Evolutionary conservation across 2,888 invertebrate species (phyloP).

Genomic region (Drosophila putrida): DNA sequence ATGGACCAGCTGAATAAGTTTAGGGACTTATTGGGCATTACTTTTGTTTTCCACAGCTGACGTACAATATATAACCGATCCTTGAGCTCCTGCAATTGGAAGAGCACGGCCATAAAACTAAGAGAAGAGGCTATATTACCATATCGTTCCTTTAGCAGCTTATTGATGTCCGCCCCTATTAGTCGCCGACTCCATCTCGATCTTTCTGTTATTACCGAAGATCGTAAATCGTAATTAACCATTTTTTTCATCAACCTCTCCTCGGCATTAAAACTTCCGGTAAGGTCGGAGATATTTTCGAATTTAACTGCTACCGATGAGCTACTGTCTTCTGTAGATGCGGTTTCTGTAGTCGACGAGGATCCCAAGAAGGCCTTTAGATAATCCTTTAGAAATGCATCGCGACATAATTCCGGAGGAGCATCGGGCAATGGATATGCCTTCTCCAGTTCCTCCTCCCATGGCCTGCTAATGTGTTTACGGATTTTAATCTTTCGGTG

Average conservation of each 20-base stretch:
- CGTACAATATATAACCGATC: conserved; percentile 15
- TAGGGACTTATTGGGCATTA: background rate
- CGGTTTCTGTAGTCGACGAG: background rate
- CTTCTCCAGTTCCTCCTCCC: background rate
- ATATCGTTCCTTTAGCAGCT: conserved; percentile 40
- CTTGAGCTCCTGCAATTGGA: conserved; percentile 38
- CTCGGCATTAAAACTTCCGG: background rate
- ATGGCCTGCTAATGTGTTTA: background rate
- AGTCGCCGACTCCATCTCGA: no score
- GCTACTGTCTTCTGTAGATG: background rate
- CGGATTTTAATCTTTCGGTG: background rate
- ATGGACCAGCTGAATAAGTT: conserved; percentile 59
- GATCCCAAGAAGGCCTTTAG: background rate
- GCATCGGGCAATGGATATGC: conserved; percentile 21
- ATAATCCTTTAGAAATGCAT: conserved; percentile 19
- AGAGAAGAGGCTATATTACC: conserved; percentile 30
- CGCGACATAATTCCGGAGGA: conserved; percentile 30
- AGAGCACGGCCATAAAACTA: conserved; percentile 33
- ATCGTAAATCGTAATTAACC: background rate
- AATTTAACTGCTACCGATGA: background rate
- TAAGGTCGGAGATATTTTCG: background rate
- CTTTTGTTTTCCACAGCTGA: conserved; percentile 9
- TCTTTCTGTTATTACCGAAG: background rate
- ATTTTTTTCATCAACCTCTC: background rate
- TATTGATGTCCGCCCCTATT: background rate